Conservation (phyloP, 2,797 vertebrate genomes). For the Cirrhinus mrigala region DNA sequence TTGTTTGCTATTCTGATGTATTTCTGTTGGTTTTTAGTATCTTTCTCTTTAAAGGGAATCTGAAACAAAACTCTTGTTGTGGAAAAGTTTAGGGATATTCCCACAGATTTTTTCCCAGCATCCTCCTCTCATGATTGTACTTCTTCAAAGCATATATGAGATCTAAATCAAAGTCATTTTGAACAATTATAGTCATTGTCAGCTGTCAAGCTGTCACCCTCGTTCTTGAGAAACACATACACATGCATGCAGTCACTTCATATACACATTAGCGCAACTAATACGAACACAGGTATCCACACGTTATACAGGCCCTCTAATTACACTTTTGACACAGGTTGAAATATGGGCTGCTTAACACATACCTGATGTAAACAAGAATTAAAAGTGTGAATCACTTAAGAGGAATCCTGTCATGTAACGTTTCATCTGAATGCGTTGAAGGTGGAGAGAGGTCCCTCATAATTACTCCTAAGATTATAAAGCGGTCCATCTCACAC, state of each 20-base stretch:
- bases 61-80: background rate
- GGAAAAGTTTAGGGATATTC: constrained; percentile 53
- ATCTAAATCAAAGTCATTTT: constrained; percentile 68
- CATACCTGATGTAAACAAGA: constrained; percentile 56
- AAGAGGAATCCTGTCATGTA: constrained; percentile 54
- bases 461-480: constrained; percentile 45
- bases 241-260: constrained; percentile 24
- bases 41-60: background rate
- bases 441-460: constrained; percentile 4
- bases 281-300: constrained; percentile 1
- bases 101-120: constrained; percentile 57
- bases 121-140: constrained; percentile 52
- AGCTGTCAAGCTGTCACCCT: constrained; percentile 28
- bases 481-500: constrained; percentile 6
- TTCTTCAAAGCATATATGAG: constrained; percentile 60
- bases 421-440: constrained; percentile 37
- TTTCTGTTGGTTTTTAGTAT: background rate
- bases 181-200: constrained; percentile 70
- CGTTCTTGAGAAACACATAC: constrained; percentile 8
- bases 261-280: constrained; percentile 4
- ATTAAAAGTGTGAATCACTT: constrained; percentile 67
- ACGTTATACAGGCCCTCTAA: constrained; percentile 20
- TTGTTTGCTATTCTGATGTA: background rate
- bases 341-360: constrained; percentile 25
- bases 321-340: constrained; percentile 21